Base-by-base conservation (phyloP, 2,888 invertebrate genomes). In the Digitonthophagus gazella region DNA sequence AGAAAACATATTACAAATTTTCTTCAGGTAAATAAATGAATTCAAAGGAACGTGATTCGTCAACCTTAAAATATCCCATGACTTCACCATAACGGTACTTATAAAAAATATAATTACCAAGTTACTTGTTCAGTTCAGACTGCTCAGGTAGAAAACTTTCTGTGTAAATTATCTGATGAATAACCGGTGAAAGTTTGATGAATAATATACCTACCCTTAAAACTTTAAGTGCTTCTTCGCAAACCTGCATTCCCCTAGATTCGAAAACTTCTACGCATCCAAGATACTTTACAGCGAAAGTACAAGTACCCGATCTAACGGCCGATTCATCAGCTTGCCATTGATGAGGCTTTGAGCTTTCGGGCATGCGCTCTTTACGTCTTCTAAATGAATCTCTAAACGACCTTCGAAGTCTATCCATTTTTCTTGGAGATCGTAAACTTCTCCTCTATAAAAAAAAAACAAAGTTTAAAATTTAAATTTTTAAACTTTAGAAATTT, bases 211-310 rank as follows among this genome's bases (percentile, higher is more conserved):
- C 89, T 83, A 97, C 97, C 87, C 96, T 90, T 72, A 99, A 89
- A 74, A 96, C 95, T 87, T 98, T 98, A 72, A 99, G 88, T 65
- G 99, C 99, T 84, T 98, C 98, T 84, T 99, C 99, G 86, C 99
- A 99, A 71, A 98, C 96, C 85, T 97, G 96, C 97, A 99, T 99
- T 65, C 99, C 99, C 80, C 99, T 89, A 5, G 98, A 98, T 85
- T 99, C 99, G 85, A 96, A 98, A 55, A 99, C 99, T 85, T 99
- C 99, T 64, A 98, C 97, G 83, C 98, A 97, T 74, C 99, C 99
- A 80, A 99, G 87, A 85, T 99, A 99, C 89, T 98, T 97, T 76
- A 99, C 98, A 75, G 94, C 92, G 86, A 99, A 99, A 79, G 93
- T 94, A 86, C 99, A 99, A 11, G 96, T 96, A 72, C 97, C 97